Evolutionary conservation across 2,888 invertebrate species (phyloP), one percentile per base, ranked within the genome.

Genomic region (Drosophila robusta): DNA sequence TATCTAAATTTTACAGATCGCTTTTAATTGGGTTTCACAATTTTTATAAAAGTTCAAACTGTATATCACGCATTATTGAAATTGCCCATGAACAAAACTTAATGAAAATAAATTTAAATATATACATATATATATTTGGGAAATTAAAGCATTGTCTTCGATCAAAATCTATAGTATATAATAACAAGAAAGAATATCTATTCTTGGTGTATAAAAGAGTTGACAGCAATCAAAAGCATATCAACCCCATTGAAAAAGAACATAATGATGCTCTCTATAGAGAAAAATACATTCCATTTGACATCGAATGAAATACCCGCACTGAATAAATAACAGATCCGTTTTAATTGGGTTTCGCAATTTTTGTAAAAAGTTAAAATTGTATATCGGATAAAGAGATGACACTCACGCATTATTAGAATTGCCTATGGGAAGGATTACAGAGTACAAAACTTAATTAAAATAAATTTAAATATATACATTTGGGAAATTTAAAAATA

Each of bases 31-130:
- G 24, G 7, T 42, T 65, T 36, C 22, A 34, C 22, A 49, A 26
- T 54, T 39, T 54, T 16, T 38, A 29, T 22, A 47, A 57, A 71
- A 52, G 44, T 5, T 29, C 18, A 45, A 64, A 34, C 22, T 61
- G 38, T 39, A 44, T 7, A 57, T 29, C 47, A 38, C 57, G 49
- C 29, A 54, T 63, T 79, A 70, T 72, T 86, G 76, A 50, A 79
- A 79, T 71, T 52, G 70, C 24, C 64, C 75, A 51, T 80, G 64
- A 16, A 80, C 46, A 60, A 60, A 79, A 61, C 42, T 49, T 49
- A 29, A n/a, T n/a, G n/a, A n/a, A n/a, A n/a, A n/a, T n/a, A n/a
- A n/a, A n/a, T n/a, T n/a, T n/a, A n/a, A n/a, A n/a, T n/a, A n/a
- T n/a, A n/a, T n/a, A n/a, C n/a, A n/a, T n/a, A n/a, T n/a, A n/a